phyloP scores from a whole-genome alignment of 2,888 invertebrate genomes.

The Pollenia labialis region DNA sequence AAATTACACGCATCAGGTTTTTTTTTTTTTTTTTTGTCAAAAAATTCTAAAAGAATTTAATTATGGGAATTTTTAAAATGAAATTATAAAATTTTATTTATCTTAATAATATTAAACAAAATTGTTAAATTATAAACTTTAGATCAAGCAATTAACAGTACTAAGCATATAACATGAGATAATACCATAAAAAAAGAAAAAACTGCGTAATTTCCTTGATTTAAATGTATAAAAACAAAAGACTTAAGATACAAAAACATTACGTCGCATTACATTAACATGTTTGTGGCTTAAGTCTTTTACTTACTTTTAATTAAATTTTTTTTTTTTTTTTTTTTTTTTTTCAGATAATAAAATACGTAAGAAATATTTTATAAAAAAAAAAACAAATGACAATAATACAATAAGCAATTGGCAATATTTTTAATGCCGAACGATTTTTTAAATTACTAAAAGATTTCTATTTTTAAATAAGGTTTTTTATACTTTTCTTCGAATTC shows the following conservation, averaged over 20 bases:
- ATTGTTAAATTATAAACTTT: background rate
- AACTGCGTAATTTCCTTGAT: constrained; percentile 1
- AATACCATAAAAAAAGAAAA: background rate
- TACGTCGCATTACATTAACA: background rate
- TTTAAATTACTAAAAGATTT: too few relatives aligned
- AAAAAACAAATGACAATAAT: too few relatives aligned
- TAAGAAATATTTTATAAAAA: too few relatives aligned
- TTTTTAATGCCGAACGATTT: too few relatives aligned
- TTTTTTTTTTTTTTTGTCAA: background rate
- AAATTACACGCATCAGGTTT: constrained; percentile 4
- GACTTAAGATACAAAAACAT: constrained; percentile 49
- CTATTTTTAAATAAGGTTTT: too few relatives aligned
- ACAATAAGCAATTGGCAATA: too few relatives aligned
- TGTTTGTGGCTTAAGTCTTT: constrained; percentile 67
- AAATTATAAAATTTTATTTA: background rate
- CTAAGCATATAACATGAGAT: background rate
- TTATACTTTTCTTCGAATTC: too few relatives aligned
- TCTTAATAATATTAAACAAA: background rate
- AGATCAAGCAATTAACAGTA: background rate
- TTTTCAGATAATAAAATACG: too few relatives aligned
- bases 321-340: too few relatives aligned
- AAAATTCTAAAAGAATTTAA: background rate
- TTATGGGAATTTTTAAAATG: background rate
- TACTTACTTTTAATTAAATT: background rate
- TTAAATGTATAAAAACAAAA: background rate